phyloP scores from a whole-genome alignment of 2,113 vertebrate genomes.

The Dipodomys spectabilis region DNA sequence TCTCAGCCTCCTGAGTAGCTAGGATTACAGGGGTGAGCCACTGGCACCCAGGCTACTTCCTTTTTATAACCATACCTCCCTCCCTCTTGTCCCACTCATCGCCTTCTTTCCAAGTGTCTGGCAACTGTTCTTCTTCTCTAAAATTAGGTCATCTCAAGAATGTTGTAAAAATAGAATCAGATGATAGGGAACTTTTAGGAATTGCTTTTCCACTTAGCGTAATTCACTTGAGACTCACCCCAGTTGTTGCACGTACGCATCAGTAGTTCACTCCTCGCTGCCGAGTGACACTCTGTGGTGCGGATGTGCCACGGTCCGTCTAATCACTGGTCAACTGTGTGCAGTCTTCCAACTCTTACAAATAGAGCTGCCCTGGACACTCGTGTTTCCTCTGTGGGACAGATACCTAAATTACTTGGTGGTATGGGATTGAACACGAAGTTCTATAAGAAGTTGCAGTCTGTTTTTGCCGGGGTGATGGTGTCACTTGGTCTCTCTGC shows the following conservation, averaged over 20 bases:
- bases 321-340: background rate
- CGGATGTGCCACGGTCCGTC: background rate
- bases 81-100: background rate
- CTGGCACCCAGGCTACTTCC: too few species aligned
- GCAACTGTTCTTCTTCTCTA: conserved; percentile 23
- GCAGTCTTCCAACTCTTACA: background rate
- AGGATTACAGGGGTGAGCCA: too few species aligned
- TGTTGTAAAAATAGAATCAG: conserved; percentile 14
- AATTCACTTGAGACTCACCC: background rate
- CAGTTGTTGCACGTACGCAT: background rate
- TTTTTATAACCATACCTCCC: background rate
- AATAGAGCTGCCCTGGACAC: background rate
- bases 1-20: too few species aligned
- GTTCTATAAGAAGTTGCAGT: conserved; percentile 35
- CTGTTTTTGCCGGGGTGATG: background rate
- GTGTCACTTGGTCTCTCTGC: background rate
- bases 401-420: background rate
- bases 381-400: conserved; percentile 19
- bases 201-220: background rate
- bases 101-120: background rate
- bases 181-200: background rate
- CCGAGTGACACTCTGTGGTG: background rate
- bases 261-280: background rate
- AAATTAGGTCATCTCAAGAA: conserved; percentile 44
- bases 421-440: conserved; percentile 27